phyloP scores from a whole-genome alignment of 2,113 vertebrate genomes.

The Tauraco erythrolophus region DNA sequence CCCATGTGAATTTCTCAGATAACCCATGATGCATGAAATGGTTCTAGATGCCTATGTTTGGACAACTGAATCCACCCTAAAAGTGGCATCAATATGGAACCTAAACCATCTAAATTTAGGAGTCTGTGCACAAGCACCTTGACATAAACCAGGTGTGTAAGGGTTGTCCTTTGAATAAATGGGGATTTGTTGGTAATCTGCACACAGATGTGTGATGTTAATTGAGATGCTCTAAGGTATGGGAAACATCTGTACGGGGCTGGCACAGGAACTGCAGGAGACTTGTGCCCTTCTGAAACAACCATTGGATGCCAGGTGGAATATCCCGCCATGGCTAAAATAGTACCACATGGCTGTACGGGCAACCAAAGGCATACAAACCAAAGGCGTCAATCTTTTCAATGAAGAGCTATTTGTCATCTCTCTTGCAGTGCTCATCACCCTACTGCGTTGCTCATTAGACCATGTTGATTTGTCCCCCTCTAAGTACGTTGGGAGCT shows the following conservation, averaged over 20 bases:
- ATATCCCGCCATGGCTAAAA: not conserved
- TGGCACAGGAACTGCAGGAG: not conserved
- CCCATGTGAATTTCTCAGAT: not conserved
- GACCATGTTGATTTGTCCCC: not conserved
- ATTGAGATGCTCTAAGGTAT: not conserved
- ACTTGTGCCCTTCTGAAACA: not conserved
- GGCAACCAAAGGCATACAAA: not conserved
- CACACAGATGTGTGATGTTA: not conserved
- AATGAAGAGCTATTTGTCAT: not conserved
- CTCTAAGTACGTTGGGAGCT: not conserved
- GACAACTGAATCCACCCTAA: not conserved
- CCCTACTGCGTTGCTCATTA: accelerated
- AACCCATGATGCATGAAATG: not conserved
- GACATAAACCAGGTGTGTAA: not conserved
- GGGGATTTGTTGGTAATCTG: not conserved
- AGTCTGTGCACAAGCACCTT: not conserved
- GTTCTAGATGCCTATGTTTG: not conserved
- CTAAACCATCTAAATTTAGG: not conserved
- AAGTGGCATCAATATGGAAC: not conserved
- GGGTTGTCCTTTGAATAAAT: not conserved
- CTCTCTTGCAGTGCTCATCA: not conserved
- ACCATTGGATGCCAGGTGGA: not conserved
- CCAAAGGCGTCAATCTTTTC: not conserved
- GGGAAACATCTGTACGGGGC: not conserved
- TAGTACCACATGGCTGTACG: not conserved